phyloP scores from a whole-genome alignment of 35 echinoderm and acorn worm genomes.

The Diadema setosum region DNA sequence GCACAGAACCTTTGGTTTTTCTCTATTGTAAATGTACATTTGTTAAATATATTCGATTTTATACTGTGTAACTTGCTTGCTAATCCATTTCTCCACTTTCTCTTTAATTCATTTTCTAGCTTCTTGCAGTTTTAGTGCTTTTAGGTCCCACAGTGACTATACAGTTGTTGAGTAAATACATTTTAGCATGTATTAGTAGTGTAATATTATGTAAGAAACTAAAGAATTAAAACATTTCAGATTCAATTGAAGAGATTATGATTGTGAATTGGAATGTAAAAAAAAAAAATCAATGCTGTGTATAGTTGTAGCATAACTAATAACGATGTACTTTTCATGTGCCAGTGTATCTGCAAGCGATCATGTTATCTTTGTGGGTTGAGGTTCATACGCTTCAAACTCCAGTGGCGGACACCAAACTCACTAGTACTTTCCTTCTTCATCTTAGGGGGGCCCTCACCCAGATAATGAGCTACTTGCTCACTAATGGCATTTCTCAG shows the following conservation, averaged over 20 bases:
- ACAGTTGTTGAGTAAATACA: background rate
- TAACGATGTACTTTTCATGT: too few species aligned
- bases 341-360: too few species aligned
- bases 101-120: background rate
- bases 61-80: constrained; percentile 10
- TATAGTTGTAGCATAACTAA: background rate
- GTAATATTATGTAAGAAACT: background rate
- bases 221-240: background rate
- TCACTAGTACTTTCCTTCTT: too few species aligned
- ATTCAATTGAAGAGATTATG: background rate
- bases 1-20: background rate
- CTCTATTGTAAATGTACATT: background rate
- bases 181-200: constrained; percentile 3
- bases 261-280: background rate
- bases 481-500: too few species aligned
- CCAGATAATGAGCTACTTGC: too few species aligned
- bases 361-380: too few species aligned
- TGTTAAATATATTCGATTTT: constrained; percentile 10
- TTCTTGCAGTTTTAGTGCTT: constrained; percentile 5
- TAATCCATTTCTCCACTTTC: background rate
- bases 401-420: too few species aligned
- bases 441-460: too few species aligned
- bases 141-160: background rate
- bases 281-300: background rate
- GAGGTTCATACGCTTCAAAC: too few species aligned